Evolutionary conservation across 2,888 invertebrate genomes (phyloP), one percentile per base, ranked within the genome.

Genomic region (Leptinotarsa tumamoca): DNA sequence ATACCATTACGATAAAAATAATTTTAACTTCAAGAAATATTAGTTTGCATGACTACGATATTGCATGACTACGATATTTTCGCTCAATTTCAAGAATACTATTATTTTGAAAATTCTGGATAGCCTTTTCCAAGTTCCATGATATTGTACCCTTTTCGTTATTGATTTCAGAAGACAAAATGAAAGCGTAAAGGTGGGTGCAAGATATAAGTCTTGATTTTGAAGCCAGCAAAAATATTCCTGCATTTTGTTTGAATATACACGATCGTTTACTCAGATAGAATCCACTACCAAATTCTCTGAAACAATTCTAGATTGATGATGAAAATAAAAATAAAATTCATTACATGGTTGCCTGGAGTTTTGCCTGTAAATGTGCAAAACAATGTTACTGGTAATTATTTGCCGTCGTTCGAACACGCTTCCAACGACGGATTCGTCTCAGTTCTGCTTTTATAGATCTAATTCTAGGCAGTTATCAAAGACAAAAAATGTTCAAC

Each of bases 1-100:
- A 15, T 87, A 84, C 81, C 86, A 87, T 1, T 87, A 87, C 79
- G 83, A 85, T 70, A 83, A 84, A 81, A 4, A 27, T 3, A 27
- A 27, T 27, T 72, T 86, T 73, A 86, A 85, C 79, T 43, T 85
- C 80, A 72, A 72, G 7, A 78, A 80, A 5, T 82, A 83, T 58
- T 77, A 82, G 50, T 84, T 63, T 74, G 79, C 83, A 21, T 21
- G 81, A 43, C 63, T 84, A 84, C 77, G 80, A 84, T 4, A 83
- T 83, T 81, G 79, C 83, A 21, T 21, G 81, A 43, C 66, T 84
- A 84, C 77, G 80, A 84, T 3, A 83, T 83, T 81, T 84, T 82
- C 75, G 58, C 73, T 4, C 78, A 82, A n/a, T 83, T 85, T 76
- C 81, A 81, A 78, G 63, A 74, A 56, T 76, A 68, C 13, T 84